phyloP scores from a whole-genome alignment of 1,140 invertebrate species.

The Papilio dardanus region DNA sequence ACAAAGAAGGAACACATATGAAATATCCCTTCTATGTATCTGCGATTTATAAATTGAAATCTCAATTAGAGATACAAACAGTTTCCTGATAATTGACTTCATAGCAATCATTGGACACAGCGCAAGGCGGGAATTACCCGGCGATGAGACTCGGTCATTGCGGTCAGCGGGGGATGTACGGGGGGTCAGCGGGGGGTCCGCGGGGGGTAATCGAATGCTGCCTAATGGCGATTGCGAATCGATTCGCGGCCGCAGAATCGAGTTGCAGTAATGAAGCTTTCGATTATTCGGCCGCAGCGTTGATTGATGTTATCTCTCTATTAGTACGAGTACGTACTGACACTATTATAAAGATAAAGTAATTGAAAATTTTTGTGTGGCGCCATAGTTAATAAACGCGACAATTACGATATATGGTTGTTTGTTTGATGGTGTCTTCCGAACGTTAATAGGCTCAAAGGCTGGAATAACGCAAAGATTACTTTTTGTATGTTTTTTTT shows the following conservation, averaged over 20 bases:
- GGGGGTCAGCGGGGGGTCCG: not conserved
- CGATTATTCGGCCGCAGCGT: conserved; percentile 35
- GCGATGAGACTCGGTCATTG: conserved; percentile 5
- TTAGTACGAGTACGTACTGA: not conserved
- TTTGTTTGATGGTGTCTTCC: no score
- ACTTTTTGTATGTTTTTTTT: no score
- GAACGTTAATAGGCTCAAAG: no score
- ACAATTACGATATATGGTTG: no score
- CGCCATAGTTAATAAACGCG: no score
- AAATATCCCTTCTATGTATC: no score
- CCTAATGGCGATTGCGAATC: conserved; percentile 37
- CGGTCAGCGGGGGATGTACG: not conserved
- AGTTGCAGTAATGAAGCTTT: conserved; percentile 39
- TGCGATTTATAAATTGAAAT: no score
- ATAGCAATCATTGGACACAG: conserved; percentile 18
- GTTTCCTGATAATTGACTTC: conserved; percentile 15
- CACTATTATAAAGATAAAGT: not conserved
- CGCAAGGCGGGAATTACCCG: conserved; percentile 3
- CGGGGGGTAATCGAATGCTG: conserved; percentile 33
- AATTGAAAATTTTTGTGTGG: not conserved
- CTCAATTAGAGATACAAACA: not conserved
- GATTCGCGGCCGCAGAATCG: conserved; percentile 36
- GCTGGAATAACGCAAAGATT: no score
- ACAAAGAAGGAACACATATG: not conserved
- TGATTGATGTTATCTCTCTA: not conserved